Evolutionary conservation across 2,113 vertebrate species (phyloP).

Genomic region (Chamaea fasciata): DNA sequence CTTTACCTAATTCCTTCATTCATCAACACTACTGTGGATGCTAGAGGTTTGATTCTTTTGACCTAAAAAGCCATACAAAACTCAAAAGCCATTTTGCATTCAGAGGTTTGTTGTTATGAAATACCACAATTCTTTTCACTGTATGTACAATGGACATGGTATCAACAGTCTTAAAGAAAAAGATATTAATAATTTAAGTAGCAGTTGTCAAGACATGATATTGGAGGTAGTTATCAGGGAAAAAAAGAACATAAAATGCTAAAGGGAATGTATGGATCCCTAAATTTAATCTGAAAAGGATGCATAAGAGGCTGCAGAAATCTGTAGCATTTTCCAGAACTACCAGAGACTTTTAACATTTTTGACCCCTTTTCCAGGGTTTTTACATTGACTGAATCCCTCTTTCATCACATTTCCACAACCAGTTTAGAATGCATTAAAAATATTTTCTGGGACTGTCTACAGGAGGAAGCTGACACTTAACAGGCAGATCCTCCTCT

Average conservation of each 20-base stretch:
- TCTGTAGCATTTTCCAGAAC: background rate
- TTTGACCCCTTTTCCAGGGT: background rate
- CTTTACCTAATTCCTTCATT: background rate
- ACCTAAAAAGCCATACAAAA: background rate
- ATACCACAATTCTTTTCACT: background rate
- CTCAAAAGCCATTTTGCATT: background rate
- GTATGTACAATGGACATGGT: background rate
- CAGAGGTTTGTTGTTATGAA: background rate
- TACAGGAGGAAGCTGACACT: background rate
- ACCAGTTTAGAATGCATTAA: background rate
- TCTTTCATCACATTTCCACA: background rate
- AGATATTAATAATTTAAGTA: background rate
- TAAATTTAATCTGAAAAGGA: background rate
- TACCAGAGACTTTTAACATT: background rate
- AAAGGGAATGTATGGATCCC: background rate
- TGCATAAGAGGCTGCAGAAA: background rate
- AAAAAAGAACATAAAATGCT: background rate
- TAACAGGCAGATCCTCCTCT: background rate
- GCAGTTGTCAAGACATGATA: background rate
- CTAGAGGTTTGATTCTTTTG: background rate
- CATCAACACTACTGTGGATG: background rate
- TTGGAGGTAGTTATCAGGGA: background rate
- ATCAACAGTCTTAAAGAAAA: background rate
- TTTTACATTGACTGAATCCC: background rate
- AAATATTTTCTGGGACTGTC: background rate